Evolutionary conservation across 2,113 vertebrate genomes (phyloP), one percentile per base, ranked within the genome.

Genomic region (Aegithalos caudatus): DNA sequence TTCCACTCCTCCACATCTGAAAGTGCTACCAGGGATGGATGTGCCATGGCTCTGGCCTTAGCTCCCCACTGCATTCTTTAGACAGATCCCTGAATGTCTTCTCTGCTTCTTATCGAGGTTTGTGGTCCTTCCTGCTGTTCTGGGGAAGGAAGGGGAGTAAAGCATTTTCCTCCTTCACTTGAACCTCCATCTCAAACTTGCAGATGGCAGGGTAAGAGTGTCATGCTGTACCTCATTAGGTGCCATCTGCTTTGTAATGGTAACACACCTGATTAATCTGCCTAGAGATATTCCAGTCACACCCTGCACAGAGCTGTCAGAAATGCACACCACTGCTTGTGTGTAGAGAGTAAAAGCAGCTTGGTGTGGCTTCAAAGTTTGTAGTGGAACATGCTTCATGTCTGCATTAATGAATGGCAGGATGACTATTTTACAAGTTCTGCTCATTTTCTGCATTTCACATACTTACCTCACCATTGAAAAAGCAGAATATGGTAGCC

Each of bases 401-500:
- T 79, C 61, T 60, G 35, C 28, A 28, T 54, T 73, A 76, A 61
- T 22, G 27, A 92, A 47, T 27, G 71, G 24, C 4, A 23, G 44
- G n/a, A 12, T 45, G 14, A 29, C 24, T 58, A 19, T 66, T 67
- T 72, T 44, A 35, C 29, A 66, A 10, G 10, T 77, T 78, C 24
- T 42, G 23, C 4, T 58, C 28, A 25, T 65, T 80, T 62, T 57
- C 62, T 79, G 15, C 21, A 45, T 70, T 66, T 53, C 54, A 57
- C 0, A 3, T 70, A 12, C 98, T 98, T 98, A 99, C 99, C 99
- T 99, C 99, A 22, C 99, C 98, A 73, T 99, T 99, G 98, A 99
- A 99, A 98, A 99, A 99, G 98, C 99, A 99, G 98, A 99, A 99
- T 98, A 99, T 99, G 16, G 98, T 98, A 54, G 99, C 98, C 82